Evolutionary conservation across 64 coral and sea anemone genomes (phyloP).

Genomic region (Porites lutea): DNA sequence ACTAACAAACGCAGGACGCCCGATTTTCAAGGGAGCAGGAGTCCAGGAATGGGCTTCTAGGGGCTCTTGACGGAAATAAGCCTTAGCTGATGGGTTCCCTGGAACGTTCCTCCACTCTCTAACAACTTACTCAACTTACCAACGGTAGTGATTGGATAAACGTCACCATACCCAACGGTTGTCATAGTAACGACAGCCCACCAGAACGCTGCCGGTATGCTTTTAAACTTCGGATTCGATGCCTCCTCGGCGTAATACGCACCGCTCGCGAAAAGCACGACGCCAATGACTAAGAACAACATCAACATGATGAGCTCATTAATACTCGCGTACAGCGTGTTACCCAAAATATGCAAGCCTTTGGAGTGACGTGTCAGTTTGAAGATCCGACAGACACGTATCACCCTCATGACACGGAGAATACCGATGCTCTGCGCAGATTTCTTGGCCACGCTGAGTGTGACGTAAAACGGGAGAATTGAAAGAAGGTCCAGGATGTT

Average conservation of each 20-base stretch:
- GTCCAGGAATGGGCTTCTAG: not conserved
- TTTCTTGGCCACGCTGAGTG: slow-evolving; percentile 36
- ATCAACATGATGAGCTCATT: slow-evolving; percentile 93
- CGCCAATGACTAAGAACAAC: slow-evolving; percentile 89
- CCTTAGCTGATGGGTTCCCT: too few species aligned
- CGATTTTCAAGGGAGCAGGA: too few species aligned
- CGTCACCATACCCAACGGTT: slow-evolving; percentile 90
- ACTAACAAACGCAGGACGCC: too few species aligned
- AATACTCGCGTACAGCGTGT: slow-evolving; percentile 83
- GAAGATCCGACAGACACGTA: slow-evolving; percentile 86
- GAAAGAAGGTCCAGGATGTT: slow-evolving; percentile 91
- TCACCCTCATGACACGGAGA: slow-evolving; percentile 86
- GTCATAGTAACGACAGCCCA: slow-evolving; percentile 98
- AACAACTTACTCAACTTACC: slow-evolving; percentile 19
- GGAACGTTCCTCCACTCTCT: not conserved
- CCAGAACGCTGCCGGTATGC: slow-evolving; percentile 91
- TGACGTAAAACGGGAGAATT: slow-evolving; percentile 87
- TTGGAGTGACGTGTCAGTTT: slow-evolving; percentile 91
- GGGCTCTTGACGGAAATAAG: too few species aligned
- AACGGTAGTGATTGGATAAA: slow-evolving; percentile 60
- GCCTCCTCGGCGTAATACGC: slow-evolving; percentile 88
- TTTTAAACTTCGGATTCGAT: slow-evolving; percentile 17
- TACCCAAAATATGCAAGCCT: slow-evolving; percentile 86
- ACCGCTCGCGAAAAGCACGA: slow-evolving; percentile 86
- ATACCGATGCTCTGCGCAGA: slow-evolving; percentile 69